Evolutionary conservation across 2,888 invertebrate species (phyloP).

Genomic region (Urechis unicinctus): DNA sequence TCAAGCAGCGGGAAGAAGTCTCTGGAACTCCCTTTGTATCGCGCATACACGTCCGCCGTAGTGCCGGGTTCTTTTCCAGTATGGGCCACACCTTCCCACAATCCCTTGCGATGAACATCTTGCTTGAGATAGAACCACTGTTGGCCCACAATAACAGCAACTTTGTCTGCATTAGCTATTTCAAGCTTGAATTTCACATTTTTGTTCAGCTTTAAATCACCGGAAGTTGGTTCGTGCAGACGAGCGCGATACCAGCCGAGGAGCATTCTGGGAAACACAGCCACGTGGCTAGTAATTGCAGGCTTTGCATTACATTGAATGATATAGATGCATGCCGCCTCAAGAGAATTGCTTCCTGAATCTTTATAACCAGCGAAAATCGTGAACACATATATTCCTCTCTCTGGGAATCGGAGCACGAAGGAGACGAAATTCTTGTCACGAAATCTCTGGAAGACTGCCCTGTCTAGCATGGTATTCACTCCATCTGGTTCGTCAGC

Average conservation of each 20-base stretch:
- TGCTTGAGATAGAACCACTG: constrained; percentile 39
- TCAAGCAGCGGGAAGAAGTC: constrained; percentile 42
- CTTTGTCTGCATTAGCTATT: constrained; percentile 38
- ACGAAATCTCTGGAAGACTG: constrained; percentile 33
- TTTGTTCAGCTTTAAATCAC: constrained; percentile 39
- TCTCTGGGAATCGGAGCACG: constrained; percentile 37
- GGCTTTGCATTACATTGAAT: constrained; percentile 42
- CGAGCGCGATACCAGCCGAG: constrained; percentile 41
- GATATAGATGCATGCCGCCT: constrained; percentile 41
- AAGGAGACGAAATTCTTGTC: constrained; percentile 35
- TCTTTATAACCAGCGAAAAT: constrained; percentile 32
- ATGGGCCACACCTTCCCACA: constrained; percentile 38
- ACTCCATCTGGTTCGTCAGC: background rate
- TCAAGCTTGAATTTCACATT: constrained; percentile 40
- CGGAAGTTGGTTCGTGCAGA: constrained; percentile 41
- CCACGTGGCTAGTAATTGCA: constrained; percentile 18
- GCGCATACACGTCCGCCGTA: constrained; percentile 33
- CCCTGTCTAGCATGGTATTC: constrained; percentile 23
- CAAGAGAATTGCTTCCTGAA: constrained; percentile 23
- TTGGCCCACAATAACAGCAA: constrained; percentile 38
- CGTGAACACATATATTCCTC: constrained; percentile 42
- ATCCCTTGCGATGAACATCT: constrained; percentile 33
- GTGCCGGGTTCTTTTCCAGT: constrained; percentile 27
- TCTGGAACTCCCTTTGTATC: constrained; percentile 30
- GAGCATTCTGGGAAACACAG: constrained; percentile 35